phyloP scores from a whole-genome alignment of 2,888 invertebrate species.

The Tinea trinotella region DNA sequence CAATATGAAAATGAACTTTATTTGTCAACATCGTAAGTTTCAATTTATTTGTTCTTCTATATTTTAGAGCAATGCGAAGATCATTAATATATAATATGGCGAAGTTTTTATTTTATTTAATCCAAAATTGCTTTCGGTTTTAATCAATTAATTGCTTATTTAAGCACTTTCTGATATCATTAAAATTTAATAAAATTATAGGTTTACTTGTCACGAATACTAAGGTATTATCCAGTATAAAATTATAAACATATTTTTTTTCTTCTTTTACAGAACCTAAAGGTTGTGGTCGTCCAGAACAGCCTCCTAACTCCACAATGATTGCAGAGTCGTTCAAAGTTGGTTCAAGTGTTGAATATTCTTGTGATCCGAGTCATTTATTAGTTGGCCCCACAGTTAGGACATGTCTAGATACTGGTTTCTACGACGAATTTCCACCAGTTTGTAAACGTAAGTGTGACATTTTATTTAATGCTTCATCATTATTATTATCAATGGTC shows the following conservation, averaged over 20 bases:
- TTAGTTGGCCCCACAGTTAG: conserved; percentile 88
- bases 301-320: conserved; percentile 94
- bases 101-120: conserved; percentile 23
- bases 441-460: conserved; percentile 91
- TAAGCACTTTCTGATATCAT: too few relatives aligned
- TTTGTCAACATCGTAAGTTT: conserved; percentile 93
- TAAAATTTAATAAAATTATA: too few relatives aligned
- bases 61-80: too few relatives aligned
- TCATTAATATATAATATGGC: too few relatives aligned
- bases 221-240: too few relatives aligned
- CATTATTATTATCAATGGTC: too few relatives aligned
- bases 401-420: conserved; percentile 91
- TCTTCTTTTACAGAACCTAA: conserved; percentile 79
- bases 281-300: conserved; percentile 92
- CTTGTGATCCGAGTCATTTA: conserved; percentile 88
- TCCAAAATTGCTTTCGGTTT: neutral
- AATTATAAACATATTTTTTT: too few relatives aligned
- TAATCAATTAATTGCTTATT: too few relatives aligned
- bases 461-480: neutral
- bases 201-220: too few relatives aligned
- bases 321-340: conserved; percentile 82
- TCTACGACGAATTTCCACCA: conserved; percentile 94
- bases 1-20: conserved; percentile 86
- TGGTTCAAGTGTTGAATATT: conserved; percentile 86
- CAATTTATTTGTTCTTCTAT: conserved; percentile 7